A percentile compares a stretch with the other conserved stretches of the same genome.
These are phyloP conservation scores for Corythaeola cristata DNA, from an alignment of 2,113 vertebrate species.

Conservation along the genomic window DNA sequence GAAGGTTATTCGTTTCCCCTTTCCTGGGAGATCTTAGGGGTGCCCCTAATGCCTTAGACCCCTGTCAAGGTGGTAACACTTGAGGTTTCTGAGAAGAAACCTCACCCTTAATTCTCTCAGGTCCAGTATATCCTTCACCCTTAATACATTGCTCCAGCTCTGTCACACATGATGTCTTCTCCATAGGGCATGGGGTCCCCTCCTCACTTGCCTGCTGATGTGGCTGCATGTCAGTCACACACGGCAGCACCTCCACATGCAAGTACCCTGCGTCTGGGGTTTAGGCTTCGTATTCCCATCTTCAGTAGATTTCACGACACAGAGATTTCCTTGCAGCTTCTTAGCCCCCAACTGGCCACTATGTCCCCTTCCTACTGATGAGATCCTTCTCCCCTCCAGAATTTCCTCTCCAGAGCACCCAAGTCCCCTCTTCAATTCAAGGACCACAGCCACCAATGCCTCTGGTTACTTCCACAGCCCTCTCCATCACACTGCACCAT, in stretches of 20 bases:
- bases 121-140: not conserved
- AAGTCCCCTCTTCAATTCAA: not conserved
- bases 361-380: not conserved
- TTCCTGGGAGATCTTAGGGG: not conserved
- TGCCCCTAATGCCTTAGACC: not conserved
- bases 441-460: not conserved
- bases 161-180: not conserved
- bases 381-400: not conserved
- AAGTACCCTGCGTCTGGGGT: fast-evolving
- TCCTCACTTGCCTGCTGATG: not conserved
- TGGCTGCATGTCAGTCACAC: not conserved
- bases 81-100: not conserved
- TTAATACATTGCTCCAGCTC: not conserved
- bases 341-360: not conserved
- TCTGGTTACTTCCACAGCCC: not conserved
- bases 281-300: not conserved
- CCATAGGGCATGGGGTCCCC: not conserved
- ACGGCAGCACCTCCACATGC: fast-evolving
- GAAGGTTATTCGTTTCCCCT: not conserved
- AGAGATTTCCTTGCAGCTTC: not conserved
- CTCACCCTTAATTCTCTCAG: not conserved
- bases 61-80: not conserved
- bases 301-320: not conserved
- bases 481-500: not conserved
- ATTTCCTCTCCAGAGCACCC: not conserved